Evolutionary conservation across 2,113 vertebrate species (phyloP), one percentile per base, ranked within the genome.

Genomic region (Platysternon megacephalum): DNA sequence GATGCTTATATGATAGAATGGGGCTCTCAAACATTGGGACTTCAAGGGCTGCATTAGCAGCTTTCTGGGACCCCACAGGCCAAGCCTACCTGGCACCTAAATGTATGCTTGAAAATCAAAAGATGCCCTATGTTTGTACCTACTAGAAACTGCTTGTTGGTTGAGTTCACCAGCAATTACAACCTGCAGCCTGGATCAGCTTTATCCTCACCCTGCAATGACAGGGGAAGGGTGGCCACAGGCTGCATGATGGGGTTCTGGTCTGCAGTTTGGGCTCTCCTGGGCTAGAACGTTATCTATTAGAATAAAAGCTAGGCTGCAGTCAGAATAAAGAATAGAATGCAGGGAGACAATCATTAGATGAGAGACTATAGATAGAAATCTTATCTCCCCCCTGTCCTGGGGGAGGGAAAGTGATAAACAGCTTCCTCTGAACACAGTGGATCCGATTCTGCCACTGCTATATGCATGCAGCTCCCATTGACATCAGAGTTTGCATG

Each of bases 141-240:
- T 94, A 85, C 79, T 91, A 6, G 89, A 55, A 82, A 6, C 53
- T 93, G 93, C 24, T 72, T 28, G 68, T 88, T 93, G 91, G 53
- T 82, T 91, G 82, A 91, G 79, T 84, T 91, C 56, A 84, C 78
- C 86, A 80, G 2, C 5, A 11, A 12, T 48, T n/a, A 53, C 35
- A 56, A 82, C 10, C 53, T 35, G 61, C 89, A 91, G 85, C 90
- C 87, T 83, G 28, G 52, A 22, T 39, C 85, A 81, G 39, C 87
- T 65, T 61, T 29, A 32, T 80, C 29, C 4, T 51, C 44, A 29
- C 74, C 5, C 24, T 84, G 79, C 85, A 68, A 19, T 44, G 12
- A 49, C 29, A 65, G 65, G 74, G 76, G 79, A 61, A 85, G 55
- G 48, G 74, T 82, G 53, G 24, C 76, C 44, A 42, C 21, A 46